Evolutionary conservation across 2,888 invertebrate species (phyloP).

Genomic region (Itoplectis maculator): DNA sequence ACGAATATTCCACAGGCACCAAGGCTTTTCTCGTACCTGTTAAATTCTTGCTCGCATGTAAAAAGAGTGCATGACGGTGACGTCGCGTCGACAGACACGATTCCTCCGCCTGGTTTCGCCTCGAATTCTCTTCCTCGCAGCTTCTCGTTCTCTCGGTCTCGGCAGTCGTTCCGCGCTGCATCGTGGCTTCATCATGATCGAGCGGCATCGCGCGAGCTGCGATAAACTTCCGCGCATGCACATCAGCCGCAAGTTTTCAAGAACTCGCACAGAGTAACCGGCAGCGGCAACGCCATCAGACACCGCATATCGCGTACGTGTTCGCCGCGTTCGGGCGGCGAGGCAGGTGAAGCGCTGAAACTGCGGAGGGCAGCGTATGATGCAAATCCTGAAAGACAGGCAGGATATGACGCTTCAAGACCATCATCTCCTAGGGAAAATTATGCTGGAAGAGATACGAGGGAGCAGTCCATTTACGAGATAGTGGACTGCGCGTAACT

Average conservation of each 20-base stretch:
- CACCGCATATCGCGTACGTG: conserved; percentile 29
- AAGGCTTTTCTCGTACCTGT: too few relatives aligned
- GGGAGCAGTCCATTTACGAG: conserved; percentile 1
- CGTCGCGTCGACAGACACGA: background rate
- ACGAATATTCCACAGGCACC: too few relatives aligned
- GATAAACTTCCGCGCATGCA: conserved; percentile 1
- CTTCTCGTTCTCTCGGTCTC: background rate
- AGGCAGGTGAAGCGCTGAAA: conserved; percentile 17
- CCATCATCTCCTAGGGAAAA: conserved; percentile 51
- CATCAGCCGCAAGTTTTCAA: conserved; percentile 9
- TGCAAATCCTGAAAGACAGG: conserved; percentile 38
- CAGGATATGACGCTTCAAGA: conserved; percentile 64
- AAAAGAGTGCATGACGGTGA: conserved; percentile 2
- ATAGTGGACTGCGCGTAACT: background rate
- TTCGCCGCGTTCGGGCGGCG: background rate
- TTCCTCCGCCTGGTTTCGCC: conserved; percentile 11
- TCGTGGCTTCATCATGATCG: background rate
- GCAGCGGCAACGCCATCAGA: background rate
- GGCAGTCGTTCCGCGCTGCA: background rate
- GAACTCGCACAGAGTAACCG: background rate
- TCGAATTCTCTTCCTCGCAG: background rate
- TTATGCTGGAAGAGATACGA: conserved; percentile 40
- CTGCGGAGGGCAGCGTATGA: conserved; percentile 18
- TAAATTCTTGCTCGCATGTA: background rate
- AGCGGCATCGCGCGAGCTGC: background rate